A percentile compares a stretch with the other conserved stretches of the same genome.
phyloP scores from a whole-genome alignment of 2,113 vertebrate species.

The Hippopotamus amphibius region DNA sequence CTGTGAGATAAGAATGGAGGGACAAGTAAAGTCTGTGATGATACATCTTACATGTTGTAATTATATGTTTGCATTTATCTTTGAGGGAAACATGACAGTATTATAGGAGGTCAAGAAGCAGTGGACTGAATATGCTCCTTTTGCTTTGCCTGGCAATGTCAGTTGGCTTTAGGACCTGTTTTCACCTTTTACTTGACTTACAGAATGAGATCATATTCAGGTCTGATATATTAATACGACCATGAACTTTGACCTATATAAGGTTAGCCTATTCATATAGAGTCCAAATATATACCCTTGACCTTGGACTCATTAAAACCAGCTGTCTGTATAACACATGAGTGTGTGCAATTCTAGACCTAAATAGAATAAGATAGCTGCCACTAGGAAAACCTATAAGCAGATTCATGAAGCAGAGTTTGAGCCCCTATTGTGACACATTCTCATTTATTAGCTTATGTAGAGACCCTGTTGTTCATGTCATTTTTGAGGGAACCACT shows the following conservation, averaged over 20 bases:
- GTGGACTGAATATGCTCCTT: neutral
- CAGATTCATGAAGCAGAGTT: neutral
- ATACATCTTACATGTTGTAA: too few relatives aligned
- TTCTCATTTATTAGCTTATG: neutral
- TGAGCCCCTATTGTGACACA: neutral
- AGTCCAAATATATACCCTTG: neutral
- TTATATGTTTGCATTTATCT: neutral
- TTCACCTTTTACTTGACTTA: neutral
- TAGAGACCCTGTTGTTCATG: neutral
- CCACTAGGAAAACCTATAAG: neutral
- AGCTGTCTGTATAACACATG: neutral
- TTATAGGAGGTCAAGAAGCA: neutral
- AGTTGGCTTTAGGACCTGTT: neutral
- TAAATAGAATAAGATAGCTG: neutral
- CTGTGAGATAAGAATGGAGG: neutral
- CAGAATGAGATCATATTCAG: conserved; percentile 6
- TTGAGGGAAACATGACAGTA: neutral
- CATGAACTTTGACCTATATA: neutral
- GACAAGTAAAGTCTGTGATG: accelerated
- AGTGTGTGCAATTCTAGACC: neutral
- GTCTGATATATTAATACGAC: neutral
- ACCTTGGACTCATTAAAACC: conserved; percentile 5
- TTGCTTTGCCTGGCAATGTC: neutral
- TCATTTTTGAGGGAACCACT: neutral
- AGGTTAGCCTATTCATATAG: neutral